Evolutionary conservation across 2,113 vertebrate species (phyloP).

Genomic region (Oncorhynchus kisutch): DNA sequence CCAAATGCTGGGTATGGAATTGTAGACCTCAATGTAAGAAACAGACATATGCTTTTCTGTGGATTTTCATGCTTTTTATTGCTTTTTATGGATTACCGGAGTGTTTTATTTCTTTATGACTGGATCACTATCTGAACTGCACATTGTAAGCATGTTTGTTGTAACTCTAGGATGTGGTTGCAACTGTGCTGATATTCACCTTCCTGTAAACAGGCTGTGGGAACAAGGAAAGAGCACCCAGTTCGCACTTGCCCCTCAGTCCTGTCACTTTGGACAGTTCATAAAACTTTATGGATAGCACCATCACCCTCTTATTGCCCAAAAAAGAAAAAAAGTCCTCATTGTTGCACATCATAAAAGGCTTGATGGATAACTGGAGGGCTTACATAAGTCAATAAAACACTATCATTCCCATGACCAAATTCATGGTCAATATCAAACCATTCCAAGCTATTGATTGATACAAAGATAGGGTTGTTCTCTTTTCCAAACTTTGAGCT

Average conservation of each 20-base stretch:
- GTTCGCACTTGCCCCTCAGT: background rate
- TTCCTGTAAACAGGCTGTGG: background rate
- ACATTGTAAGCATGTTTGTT: too few species aligned
- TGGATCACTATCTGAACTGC: too few species aligned
- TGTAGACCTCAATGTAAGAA: too few species aligned
- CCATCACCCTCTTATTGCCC: background rate
- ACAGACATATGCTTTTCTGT: too few species aligned
- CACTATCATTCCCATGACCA: background rate
- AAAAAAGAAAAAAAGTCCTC: background rate
- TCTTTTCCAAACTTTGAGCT: background rate
- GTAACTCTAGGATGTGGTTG: too few species aligned
- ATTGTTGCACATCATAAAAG: background rate
- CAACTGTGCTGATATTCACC: background rate
- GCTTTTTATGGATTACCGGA: too few species aligned
- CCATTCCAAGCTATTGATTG: background rate
- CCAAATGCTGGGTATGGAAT: too few species aligned
- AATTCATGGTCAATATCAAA: background rate
- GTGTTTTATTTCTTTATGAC: too few species aligned
- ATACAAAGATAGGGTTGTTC: background rate
- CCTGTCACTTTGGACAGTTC: slow-evolving; percentile 28
- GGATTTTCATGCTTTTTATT: too few species aligned
- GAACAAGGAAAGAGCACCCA: background rate
- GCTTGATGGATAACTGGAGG: background rate
- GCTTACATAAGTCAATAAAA: background rate
- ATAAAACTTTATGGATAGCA: slow-evolving; percentile 15